These are phyloP conservation scores for Pseudorhiza aurosa DNA, from an alignment of 30 jellyfish, hydroid and myxozoan genomes.

Conservation along the genomic window DNA sequence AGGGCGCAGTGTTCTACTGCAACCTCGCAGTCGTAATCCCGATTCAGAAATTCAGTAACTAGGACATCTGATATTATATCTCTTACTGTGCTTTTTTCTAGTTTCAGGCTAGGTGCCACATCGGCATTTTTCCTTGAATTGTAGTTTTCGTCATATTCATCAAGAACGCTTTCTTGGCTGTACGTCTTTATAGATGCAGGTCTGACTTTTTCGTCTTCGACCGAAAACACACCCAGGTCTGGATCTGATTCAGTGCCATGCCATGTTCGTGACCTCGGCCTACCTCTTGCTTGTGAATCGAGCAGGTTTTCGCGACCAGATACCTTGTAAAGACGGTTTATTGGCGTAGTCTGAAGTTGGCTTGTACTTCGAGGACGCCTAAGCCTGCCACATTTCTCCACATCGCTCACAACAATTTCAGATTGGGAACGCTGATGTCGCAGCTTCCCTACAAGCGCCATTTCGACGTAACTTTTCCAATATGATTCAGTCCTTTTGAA, in stretches of 20 bases:
- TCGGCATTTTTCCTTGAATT: neutral
- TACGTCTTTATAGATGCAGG: conserved; percentile 24
- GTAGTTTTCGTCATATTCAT: conserved; percentile 35
- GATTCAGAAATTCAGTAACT: conserved; percentile 65
- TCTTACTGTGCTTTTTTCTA: conserved; percentile 59
- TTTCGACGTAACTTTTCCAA: neutral
- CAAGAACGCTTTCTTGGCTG: conserved; percentile 49
- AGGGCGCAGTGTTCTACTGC: conserved; percentile 72
- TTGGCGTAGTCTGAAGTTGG: conserved; percentile 40
- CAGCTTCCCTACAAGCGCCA: conserved; percentile 15
- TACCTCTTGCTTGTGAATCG: conserved; percentile 19
- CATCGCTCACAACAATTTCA: conserved; percentile 33
- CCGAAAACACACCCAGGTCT: conserved; percentile 26
- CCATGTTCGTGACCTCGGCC: conserved; percentile 87
- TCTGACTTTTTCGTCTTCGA: conserved; percentile 7
- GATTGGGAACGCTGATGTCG: conserved; percentile 63
- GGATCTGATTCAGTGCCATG: conserved; percentile 55
- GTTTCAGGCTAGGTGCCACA: conserved; percentile 10
- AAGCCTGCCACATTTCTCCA: conserved; percentile 4
- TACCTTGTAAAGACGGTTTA: conserved; percentile 59
- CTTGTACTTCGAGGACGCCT: conserved; percentile 28
- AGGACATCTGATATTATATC: conserved; percentile 71
- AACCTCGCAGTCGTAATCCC: conserved; percentile 43
- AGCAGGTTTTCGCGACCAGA: conserved; percentile 38
- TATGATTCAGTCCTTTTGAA: neutral